Conservation (phyloP, 2,797 vertebrate genomes). For the Liparis tanakae region DNA sequence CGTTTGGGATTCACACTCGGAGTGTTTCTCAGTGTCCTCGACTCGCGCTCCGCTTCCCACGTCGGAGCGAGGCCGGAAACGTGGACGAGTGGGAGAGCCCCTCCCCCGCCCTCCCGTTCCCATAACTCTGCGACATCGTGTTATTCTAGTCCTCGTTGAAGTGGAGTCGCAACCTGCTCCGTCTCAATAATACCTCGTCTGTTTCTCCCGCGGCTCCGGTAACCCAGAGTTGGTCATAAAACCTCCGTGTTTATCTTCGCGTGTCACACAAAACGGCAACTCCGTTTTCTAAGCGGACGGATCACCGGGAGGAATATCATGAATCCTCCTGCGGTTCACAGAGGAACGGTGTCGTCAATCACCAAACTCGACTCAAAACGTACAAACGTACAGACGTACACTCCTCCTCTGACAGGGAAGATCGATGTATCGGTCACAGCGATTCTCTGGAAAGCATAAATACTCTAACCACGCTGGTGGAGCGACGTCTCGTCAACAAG, state of each 20-base stretch:
- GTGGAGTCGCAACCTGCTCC: slow-evolving; percentile 60
- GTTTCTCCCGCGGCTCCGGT: slow-evolving; percentile 52
- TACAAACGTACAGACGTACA: too few species aligned
- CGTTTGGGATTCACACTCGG: not conserved
- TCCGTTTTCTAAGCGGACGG: slow-evolving; percentile 34
- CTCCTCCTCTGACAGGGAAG: not conserved
- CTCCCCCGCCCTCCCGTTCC: slow-evolving; percentile 51
- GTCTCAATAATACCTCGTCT: slow-evolving; percentile 60
- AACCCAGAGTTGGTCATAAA: slow-evolving; percentile 64
- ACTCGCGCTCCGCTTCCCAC: slow-evolving; percentile 17
- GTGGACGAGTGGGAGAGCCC: slow-evolving; percentile 38
- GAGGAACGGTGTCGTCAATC: slow-evolving; percentile 37
- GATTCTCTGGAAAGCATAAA: slow-evolving; percentile 5
- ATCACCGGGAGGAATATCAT: slow-evolving; percentile 29
- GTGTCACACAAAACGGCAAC: slow-evolving; percentile 38
- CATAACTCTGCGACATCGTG: slow-evolving; percentile 74
- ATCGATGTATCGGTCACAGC: slow-evolving; percentile 12
- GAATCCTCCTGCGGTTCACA: slow-evolving; percentile 32
- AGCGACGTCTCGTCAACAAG: not conserved
- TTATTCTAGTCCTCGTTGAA: slow-evolving; percentile 72
- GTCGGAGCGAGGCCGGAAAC: slow-evolving; percentile 33
- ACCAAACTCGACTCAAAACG: slow-evolving; percentile 13
- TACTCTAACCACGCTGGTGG: not conserved
- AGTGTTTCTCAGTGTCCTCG: slow-evolving; percentile 17
- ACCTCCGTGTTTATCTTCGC: slow-evolving; percentile 59